A percentile compares a stretch with the other conserved stretches of the same genome.
Conservation (phyloP, 2,797 vertebrate species). For the Gallinago stenura region DNA sequence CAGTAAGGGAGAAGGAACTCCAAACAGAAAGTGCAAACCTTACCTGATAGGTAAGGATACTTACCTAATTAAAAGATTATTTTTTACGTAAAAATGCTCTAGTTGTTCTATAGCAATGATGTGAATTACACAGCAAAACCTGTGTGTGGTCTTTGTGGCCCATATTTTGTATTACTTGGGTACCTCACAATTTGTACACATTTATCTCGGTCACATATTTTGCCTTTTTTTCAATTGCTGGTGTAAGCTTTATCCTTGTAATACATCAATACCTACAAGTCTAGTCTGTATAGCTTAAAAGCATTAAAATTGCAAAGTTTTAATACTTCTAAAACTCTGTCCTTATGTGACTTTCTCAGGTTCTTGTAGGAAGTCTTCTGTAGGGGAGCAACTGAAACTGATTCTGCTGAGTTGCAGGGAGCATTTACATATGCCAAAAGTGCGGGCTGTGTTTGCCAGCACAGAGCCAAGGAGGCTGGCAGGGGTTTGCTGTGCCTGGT, state of each 20-base stretch:
- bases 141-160: neutral
- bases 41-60: neutral
- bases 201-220: neutral
- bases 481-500: neutral
- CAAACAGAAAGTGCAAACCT: neutral
- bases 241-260: neutral
- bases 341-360: neutral
- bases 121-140: neutral
- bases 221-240: neutral
- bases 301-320: neutral
- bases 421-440: neutral
- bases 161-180: neutral
- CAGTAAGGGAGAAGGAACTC: neutral
- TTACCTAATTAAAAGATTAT: neutral
- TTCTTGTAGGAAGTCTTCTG: neutral
- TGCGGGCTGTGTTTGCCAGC: fast-evolving
- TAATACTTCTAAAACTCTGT: neutral
- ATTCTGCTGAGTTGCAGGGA: neutral
- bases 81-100: neutral
- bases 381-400: neutral
- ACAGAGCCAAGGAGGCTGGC: neutral
- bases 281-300: fast-evolving
- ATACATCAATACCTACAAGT: fast-evolving
- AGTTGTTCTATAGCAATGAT: neutral
- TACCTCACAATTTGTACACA: neutral